Evolutionary conservation across 2,888 invertebrate species (phyloP).

Genomic region (Dascillus cervinus): DNA sequence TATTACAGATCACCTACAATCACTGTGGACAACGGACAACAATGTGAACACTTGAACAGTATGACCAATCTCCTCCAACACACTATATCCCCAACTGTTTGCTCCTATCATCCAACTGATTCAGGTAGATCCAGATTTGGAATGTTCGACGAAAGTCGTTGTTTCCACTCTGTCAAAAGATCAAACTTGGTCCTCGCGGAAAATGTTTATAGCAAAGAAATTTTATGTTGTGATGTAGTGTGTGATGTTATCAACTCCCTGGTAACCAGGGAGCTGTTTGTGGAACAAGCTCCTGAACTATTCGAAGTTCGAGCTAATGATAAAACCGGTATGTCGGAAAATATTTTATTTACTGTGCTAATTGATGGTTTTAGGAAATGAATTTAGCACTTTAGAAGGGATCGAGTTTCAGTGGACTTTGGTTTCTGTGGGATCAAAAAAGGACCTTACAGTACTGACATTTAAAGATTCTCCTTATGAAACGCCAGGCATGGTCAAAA

Average conservation of each 20-base stretch:
- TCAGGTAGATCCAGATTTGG: conserved; percentile 47
- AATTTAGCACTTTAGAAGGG: conserved; percentile 87
- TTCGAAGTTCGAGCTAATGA: conserved; percentile 89
- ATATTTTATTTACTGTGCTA: too few species aligned
- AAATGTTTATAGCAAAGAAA: conserved; percentile 70
- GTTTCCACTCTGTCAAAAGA: conserved; percentile 71
- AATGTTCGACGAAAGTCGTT: conserved; percentile 66
- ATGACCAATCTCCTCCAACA: too few species aligned
- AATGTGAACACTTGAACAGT: too few species aligned
- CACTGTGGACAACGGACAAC: too few species aligned
- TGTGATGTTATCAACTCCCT: conserved; percentile 78
- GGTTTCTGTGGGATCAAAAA: conserved; percentile 43
- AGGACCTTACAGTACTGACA: conserved; percentile 46
- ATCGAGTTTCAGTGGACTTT: conserved; percentile 81
- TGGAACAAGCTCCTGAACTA: conserved; percentile 95
- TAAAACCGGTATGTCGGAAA: conserved; percentile 79
- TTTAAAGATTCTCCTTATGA: conserved; percentile 83
- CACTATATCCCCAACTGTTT: too few species aligned
- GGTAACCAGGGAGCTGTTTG: conserved; percentile 85
- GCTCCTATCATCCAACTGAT: too few species aligned
- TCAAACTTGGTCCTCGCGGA: conserved; percentile 76
- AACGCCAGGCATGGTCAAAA: conserved; percentile 68
- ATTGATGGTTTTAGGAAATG: conserved; percentile 78
- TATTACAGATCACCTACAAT: too few species aligned
- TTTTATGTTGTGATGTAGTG: conserved; percentile 86